Percentiles rank a stretch among this genome's conserved stretches.
These are phyloP conservation scores for Aphodius granarius DNA, from an alignment of 2,888 invertebrate species.

Conservation along the genomic window DNA sequence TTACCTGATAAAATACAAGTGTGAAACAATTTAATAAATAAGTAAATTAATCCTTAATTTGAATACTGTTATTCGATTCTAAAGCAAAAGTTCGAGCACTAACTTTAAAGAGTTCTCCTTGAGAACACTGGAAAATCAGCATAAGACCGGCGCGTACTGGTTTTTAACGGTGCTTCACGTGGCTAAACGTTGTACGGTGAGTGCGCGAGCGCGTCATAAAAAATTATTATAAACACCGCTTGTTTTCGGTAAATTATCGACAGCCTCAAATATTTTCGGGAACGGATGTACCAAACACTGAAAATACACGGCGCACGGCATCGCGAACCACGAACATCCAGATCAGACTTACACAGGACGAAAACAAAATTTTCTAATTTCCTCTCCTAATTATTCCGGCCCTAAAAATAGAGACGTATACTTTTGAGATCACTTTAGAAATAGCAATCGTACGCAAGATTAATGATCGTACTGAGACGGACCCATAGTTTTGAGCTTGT, in stretches of 20 bases:
- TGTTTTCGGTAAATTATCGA: slow-evolving; percentile 13
- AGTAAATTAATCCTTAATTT: not conserved
- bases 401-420: not conserved
- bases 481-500: not conserved
- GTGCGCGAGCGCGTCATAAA: slow-evolving; percentile 5
- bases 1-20: too few relatives aligned
- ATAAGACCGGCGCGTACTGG: not conserved
- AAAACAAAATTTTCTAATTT: not conserved
- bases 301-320: not conserved
- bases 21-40: too few relatives aligned
- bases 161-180: not conserved
- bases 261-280: slow-evolving; percentile 1
- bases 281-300: slow-evolving; percentile 4
- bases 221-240: slow-evolving; percentile 13
- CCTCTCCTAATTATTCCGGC: not conserved
- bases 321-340: not conserved
- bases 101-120: not conserved
- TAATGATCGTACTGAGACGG: not conserved
- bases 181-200: not conserved
- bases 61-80: not conserved
- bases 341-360: not conserved
- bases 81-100: not conserved
- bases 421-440: not conserved
- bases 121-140: not conserved
- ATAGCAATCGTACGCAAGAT: not conserved